Evolutionary conservation across 2,888 invertebrate species (phyloP), one percentile per base, ranked within the genome.

Genomic region (Noctua fimbriata): DNA sequence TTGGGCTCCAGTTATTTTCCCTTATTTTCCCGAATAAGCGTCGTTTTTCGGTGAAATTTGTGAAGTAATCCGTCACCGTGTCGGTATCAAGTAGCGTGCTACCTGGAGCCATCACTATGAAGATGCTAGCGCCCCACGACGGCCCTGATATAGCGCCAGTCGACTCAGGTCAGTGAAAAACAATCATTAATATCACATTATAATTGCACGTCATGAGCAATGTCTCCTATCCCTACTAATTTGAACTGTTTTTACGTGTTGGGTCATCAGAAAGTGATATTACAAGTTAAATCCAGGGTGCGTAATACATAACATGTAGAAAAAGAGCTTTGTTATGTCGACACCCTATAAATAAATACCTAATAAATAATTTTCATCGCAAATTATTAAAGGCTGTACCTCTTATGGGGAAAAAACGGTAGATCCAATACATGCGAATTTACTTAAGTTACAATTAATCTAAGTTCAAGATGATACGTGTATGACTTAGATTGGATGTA

Each of bases 141-240:
- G 97, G 97, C 66, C 97, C 97, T 1, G 96, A 97, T 89, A 97
- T 97, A 87, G 94, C 97, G 81, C 97, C 97, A 65, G 95, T 98
- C 79, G 96, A 95, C 70, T 96, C 97, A 86, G 95, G 96, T 96
- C 88, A 93, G 96, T 95, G 90, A 82, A 90, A 92, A 89, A 89
- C 89, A 89, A 88, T 85, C 24, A 87, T 85, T 87, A 83, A 74
- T 65, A 47, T 52, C 58, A 60, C 63, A 87, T 70, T 60, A 78
- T 72, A 65, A 79, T 80, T 83, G 78, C 69, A 73, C n/a, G 58
- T 72, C 49, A 21, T 32, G 47, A 49, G 69, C 16, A 60, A 67
- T 69, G 47, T 75, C 63, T 49, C 1, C 10, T 24, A 55, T 21
- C 14, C 36, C 49, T 36, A 55, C 49, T 47, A 10, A 58, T 72